Conservation (phyloP, 2,888 invertebrate genomes). For the Sarcophaga subvicina region DNA sequence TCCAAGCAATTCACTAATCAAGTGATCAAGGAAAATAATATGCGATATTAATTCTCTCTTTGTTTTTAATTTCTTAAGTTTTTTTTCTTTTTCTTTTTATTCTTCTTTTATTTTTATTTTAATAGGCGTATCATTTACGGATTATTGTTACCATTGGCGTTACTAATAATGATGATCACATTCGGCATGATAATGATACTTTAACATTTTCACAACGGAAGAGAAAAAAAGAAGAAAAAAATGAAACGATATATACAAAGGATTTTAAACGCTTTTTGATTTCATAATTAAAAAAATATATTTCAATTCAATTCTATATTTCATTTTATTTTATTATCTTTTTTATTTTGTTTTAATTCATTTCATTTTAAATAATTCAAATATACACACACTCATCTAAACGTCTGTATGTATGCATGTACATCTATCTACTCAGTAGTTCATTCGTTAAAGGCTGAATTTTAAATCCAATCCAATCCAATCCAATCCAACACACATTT, state of each 20-base stretch:
- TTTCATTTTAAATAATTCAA: slow-evolving; percentile 1
- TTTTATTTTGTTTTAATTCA: slow-evolving; percentile 39
- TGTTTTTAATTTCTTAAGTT: slow-evolving; percentile 26
- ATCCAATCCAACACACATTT: not conserved
- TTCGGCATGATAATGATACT: not conserved
- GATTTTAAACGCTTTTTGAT: slow-evolving; percentile 34
- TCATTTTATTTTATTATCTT: slow-evolving; percentile 15
- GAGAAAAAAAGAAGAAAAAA: not conserved
- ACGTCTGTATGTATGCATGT: too few relatives aligned
- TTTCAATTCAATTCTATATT: slow-evolving; percentile 2
- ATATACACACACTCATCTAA: not conserved
- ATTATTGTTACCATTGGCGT: not conserved
- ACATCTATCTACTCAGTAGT: too few relatives aligned
- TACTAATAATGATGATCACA: not conserved
- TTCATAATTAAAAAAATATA: slow-evolving; percentile 52
- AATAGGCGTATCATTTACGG: not conserved
- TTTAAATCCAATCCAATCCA: too few relatives aligned
- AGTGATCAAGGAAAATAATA: slow-evolving; percentile 56
- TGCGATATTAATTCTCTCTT: not conserved
- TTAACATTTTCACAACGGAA: not conserved
- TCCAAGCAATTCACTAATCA: slow-evolving; percentile 54
- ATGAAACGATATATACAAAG: not conserved
- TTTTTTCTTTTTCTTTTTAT: slow-evolving; percentile 26
- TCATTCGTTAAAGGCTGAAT: too few relatives aligned
- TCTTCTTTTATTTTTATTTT: not conserved